These are phyloP conservation scores for Acanthosepion pharaonis DNA, from an alignment of 2,888 invertebrate species.

Conservation along the genomic window DNA sequence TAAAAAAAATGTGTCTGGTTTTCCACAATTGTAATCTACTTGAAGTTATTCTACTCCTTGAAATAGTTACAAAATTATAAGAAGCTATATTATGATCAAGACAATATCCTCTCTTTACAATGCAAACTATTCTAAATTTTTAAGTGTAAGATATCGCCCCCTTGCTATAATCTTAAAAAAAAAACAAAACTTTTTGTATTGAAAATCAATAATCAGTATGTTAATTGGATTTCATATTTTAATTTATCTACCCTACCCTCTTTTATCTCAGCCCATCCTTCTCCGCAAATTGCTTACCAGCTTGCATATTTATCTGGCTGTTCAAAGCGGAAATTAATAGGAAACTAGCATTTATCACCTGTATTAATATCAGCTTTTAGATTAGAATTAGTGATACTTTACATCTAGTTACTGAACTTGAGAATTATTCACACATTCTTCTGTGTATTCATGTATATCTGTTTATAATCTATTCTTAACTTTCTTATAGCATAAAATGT, in stretches of 20 bases:
- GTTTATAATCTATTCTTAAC: too few species aligned
- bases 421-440: too few species aligned
- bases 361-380: too few species aligned
- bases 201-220: background rate
- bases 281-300: background rate
- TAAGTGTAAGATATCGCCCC: background rate
- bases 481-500: too few species aligned
- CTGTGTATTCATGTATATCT: too few species aligned
- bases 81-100: background rate
- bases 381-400: too few species aligned
- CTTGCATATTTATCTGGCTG: background rate
- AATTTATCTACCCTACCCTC: background rate
- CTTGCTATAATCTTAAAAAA: too few species aligned
- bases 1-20: background rate
- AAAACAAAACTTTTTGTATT: background rate
- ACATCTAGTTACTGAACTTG: too few species aligned
- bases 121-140: background rate
- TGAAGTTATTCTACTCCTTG: background rate
- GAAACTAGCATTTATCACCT: background rate
- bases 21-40: background rate
- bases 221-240: too few species aligned
- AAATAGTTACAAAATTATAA: background rate
- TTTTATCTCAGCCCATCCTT: background rate
- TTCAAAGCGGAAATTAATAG: background rate
- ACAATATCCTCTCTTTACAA: background rate